Percentiles rank a stretch among this genome's conserved stretches.
Evolutionary conservation across 2,113 vertebrate species (phyloP).

Genomic region (Chinchilla lanigera): DNA sequence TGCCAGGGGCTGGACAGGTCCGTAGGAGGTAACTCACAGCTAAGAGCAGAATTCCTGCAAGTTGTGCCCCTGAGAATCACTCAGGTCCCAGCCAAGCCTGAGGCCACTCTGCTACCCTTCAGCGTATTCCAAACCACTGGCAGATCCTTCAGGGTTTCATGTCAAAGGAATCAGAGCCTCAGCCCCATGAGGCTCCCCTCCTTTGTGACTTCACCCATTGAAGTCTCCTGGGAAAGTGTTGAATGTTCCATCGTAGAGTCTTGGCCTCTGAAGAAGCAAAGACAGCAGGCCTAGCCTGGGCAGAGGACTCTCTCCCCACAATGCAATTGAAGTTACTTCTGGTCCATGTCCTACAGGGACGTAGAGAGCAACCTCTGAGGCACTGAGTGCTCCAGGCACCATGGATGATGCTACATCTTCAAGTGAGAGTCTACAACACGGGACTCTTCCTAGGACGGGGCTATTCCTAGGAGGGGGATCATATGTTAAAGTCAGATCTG

Average conservation of each 20-base stretch:
- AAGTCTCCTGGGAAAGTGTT: slow-evolving; percentile 68
- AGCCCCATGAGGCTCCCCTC: slow-evolving; percentile 31
- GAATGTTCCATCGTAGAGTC: slow-evolving; percentile 35
- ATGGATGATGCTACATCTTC: slow-evolving; percentile 73
- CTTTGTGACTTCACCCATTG: slow-evolving; percentile 40
- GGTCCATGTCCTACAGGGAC: not conserved
- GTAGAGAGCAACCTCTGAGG: slow-evolving; percentile 5
- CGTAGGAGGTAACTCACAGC: not conserved
- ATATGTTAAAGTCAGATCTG: slow-evolving; percentile 79
- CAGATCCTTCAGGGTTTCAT: not conserved
- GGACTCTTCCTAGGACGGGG: slow-evolving; percentile 66
- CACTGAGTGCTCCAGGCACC: not conserved
- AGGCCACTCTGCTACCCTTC: not conserved
- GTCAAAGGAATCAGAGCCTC: not conserved
- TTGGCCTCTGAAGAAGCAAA: slow-evolving; percentile 64
- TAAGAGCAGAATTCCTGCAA: not conserved
- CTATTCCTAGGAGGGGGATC: slow-evolving; percentile 73
- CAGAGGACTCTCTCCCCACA: slow-evolving; percentile 51
- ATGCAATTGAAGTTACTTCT: slow-evolving; percentile 52
- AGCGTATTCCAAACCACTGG: not conserved
- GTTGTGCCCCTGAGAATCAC: not conserved
- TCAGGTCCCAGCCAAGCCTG: not conserved
- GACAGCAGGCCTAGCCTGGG: slow-evolving; percentile 51
- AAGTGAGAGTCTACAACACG: slow-evolving; percentile 81
- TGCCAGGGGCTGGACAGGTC: not conserved